Evolutionary conservation across 1,140 invertebrate species (phyloP), one percentile per base, ranked within the genome.

Genomic region (Phenacoccus solenopsis): DNA sequence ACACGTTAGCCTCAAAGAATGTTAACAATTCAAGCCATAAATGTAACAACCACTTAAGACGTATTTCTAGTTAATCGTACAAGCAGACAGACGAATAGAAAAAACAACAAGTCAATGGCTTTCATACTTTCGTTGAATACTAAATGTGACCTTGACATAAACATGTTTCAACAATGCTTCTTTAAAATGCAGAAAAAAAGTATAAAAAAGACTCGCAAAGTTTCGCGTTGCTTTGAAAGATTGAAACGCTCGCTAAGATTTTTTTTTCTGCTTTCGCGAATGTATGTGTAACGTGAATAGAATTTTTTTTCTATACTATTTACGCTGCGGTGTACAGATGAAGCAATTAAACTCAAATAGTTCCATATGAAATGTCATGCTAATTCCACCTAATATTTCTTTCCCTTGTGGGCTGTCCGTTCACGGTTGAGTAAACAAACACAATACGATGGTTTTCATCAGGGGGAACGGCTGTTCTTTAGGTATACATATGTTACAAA

Each of bases 321-420:
- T 49, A 16, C 16, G 13, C 16, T n/a, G 20, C 13, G 20, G 38
- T n/a, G 38, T 16, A 49, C 16, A 49, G 38, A 49, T n/a, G 38
- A 49, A 49, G 38, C 38, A 49, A 49, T 49, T 49, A 49, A 49
- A 49, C 38, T 49, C 38, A n/a, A 49, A 49, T 9, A 10, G 38
- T 49, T 49, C 38, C 38, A 49, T 49, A 49, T 49, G 38, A 49
- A 49, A 49, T 49, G 38, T 49, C 38, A 49, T 49, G 38, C 38
- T 49, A 49, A 49, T 49, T 49, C 38, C 16, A 49, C 16, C 16
- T 16, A 49, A 16, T 49, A 49, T 49, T 49, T 49, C 38, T 49
- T 49, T 32, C 20, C 20, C 38, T n/a, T 49, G 20, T n/a, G 38
- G 38, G 38, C 20, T 9, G 16, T 49, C 38, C 20, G 38, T 10